A percentile compares a stretch with the other conserved stretches of the same genome.
These are phyloP conservation scores for Darevskia mixta DNA, from an alignment of 2,797 vertebrate species.

Conservation along the genomic window DNA sequence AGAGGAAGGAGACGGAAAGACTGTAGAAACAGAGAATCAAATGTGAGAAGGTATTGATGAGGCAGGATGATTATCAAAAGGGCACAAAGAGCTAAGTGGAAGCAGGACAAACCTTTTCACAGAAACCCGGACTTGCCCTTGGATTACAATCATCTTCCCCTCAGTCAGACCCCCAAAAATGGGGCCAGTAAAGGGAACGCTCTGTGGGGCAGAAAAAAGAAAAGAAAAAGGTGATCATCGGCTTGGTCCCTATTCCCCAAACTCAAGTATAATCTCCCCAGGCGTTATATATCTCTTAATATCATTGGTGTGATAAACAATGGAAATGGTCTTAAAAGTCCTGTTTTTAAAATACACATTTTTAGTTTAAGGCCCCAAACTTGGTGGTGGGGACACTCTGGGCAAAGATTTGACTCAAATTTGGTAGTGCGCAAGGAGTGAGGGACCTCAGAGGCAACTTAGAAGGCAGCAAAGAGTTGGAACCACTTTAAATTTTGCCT, in stretches of 20 bases:
- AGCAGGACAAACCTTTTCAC: constrained; percentile 8
- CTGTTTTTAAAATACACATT: not conserved
- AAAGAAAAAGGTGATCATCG: too few species aligned
- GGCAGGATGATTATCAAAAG: too few species aligned
- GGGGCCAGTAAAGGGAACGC: constrained; percentile 7
- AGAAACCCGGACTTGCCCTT: not conserved
- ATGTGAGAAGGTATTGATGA: not conserved
- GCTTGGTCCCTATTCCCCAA: not conserved
- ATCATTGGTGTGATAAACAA: too few species aligned
- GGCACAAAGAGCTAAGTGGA: too few species aligned
- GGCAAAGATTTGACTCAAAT: not conserved
- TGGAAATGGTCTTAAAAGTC: not conserved
- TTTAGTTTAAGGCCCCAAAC: not conserved
- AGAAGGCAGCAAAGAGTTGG: too few species aligned
- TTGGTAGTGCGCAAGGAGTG: not conserved
- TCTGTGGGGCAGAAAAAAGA: not conserved
- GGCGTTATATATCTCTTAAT: not conserved
- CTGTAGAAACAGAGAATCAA: not conserved
- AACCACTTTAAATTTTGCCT: too few species aligned
- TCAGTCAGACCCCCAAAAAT: constrained; percentile 28
- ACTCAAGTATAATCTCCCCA: not conserved
- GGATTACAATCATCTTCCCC: constrained; percentile 13
- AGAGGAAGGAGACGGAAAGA: not conserved
- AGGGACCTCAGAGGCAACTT: not conserved
- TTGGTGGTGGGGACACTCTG: not conserved